phyloP scores from a whole-genome alignment of 2,113 vertebrate species.

The Ploceus nigricollis region DNA sequence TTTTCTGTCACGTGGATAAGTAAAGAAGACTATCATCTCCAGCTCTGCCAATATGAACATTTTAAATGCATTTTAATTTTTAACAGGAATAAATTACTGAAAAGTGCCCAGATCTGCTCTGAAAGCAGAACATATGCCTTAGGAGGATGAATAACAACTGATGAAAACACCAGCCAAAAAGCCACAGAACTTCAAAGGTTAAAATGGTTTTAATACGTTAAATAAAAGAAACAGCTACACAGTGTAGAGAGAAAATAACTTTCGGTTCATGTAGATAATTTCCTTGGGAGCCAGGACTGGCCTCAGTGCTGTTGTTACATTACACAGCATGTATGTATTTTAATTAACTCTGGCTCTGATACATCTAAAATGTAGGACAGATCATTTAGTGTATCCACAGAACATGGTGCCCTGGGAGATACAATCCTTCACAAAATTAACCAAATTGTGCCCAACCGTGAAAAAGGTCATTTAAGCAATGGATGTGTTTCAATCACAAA shows the following conservation, averaged over 20 bases:
- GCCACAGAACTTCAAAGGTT: constrained; percentile 34
- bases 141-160: background rate
- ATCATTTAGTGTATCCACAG: background rate
- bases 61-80: background rate
- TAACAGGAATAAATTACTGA: background rate
- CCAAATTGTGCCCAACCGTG: background rate
- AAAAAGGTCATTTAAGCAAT: constrained; percentile 5
- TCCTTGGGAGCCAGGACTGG: background rate
- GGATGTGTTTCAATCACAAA: background rate
- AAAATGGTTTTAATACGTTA: background rate
- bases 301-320: background rate
- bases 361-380: constrained; percentile 9
- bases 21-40: background rate
- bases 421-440: constrained; percentile 7
- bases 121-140: background rate
- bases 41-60: background rate
- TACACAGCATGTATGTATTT: constrained; percentile 14
- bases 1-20: background rate
- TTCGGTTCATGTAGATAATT: background rate
- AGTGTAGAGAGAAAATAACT: background rate
- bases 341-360: background rate
- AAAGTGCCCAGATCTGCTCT: background rate
- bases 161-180: constrained; percentile 6
- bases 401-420: background rate
- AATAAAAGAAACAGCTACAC: background rate